Conservation (phyloP, 1,140 invertebrate genomes). For the Theocolax elegans region DNA sequence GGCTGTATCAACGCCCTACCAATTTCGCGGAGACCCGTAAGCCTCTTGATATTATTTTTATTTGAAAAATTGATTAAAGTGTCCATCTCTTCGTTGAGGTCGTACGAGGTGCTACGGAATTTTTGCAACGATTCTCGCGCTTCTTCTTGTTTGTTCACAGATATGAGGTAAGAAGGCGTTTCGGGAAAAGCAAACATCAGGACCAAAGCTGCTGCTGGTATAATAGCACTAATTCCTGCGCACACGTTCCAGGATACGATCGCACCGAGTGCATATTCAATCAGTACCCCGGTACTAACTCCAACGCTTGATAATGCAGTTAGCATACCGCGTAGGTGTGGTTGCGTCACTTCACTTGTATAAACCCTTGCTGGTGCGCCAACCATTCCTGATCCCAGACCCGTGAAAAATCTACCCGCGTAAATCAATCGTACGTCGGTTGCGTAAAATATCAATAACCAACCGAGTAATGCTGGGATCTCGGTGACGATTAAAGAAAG, state of each 20-base stretch:
- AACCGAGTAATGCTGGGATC: conserved; percentile 76
- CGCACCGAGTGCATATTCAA: conserved; percentile 75
- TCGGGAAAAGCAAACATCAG: conserved; percentile 76
- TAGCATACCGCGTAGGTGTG: conserved; percentile 76
- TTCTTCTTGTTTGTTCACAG: conserved; percentile 72
- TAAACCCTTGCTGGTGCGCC: conserved; percentile 77
- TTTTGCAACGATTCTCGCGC: conserved; percentile 71
- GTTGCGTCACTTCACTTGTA: conserved; percentile 76
- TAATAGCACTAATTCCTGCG: conserved; percentile 70
- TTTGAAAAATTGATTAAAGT: conserved; percentile 73
- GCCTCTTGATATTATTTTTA: conserved; percentile 72
- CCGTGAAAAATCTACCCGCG: conserved; percentile 72
- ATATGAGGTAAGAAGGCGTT: conserved; percentile 77
- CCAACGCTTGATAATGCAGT: conserved; percentile 74
- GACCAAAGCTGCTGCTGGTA: conserved; percentile 71
- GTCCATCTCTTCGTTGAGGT: conserved; percentile 74
- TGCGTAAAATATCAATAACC: conserved; percentile 73
- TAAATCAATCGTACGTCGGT: conserved; percentile 73
- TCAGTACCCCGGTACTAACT: conserved; percentile 72
- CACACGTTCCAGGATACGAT: conserved; percentile 71
- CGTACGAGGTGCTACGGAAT: conserved; percentile 73
- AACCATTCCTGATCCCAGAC: conserved; percentile 77
- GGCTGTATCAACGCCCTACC: conserved; percentile 70
- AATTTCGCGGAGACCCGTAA: conserved; percentile 69
- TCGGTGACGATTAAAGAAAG: conserved; percentile 76